Evolutionary conservation across 1,140 invertebrate genomes (phyloP).

Genomic region (Drosophila cardini): DNA sequence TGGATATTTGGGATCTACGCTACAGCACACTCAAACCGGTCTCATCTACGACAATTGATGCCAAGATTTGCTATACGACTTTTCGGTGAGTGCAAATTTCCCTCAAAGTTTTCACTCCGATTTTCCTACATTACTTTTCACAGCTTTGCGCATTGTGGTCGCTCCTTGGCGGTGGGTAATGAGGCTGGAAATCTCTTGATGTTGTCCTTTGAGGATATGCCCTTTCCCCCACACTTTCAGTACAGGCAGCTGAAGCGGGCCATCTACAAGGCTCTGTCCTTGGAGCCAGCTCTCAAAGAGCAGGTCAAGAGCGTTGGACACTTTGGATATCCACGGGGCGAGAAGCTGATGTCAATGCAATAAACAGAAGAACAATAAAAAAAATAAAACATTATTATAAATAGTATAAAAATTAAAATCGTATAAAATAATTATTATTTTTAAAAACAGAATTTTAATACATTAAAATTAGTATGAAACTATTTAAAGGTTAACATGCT

Average conservation of each 20-base stretch:
- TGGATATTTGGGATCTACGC: slow-evolving; percentile 90
- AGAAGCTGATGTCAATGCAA: slow-evolving; percentile 27
- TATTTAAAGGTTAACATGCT: too few relatives aligned
- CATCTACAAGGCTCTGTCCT: slow-evolving; percentile 87
- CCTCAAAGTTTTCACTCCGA: not conserved
- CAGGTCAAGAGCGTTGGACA: slow-evolving; percentile 86
- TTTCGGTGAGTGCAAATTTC: slow-evolving; percentile 55
- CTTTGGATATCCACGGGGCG: slow-evolving; percentile 72
- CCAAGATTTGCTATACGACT: slow-evolving; percentile 78
- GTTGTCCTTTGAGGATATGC: slow-evolving; percentile 89
- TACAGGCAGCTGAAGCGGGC: slow-evolving; percentile 86
- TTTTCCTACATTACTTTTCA: not conserved
- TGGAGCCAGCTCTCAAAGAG: slow-evolving; percentile 86
- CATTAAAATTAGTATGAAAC: too few relatives aligned
- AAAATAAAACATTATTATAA: not conserved
- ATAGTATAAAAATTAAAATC: not conserved
- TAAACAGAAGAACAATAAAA: slow-evolving; percentile 17
- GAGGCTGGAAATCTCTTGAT: slow-evolving; percentile 87
- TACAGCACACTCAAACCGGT: slow-evolving; percentile 88
- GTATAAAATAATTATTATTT: too few relatives aligned
- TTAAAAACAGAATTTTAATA: too few relatives aligned
- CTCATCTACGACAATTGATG: slow-evolving; percentile 84
- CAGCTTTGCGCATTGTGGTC: slow-evolving; percentile 88
- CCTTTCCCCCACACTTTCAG: slow-evolving; percentile 88
- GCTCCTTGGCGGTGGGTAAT: slow-evolving; percentile 89